Conservation (phyloP, 2,888 invertebrate species). For the Ophioninae sp. region DNA sequence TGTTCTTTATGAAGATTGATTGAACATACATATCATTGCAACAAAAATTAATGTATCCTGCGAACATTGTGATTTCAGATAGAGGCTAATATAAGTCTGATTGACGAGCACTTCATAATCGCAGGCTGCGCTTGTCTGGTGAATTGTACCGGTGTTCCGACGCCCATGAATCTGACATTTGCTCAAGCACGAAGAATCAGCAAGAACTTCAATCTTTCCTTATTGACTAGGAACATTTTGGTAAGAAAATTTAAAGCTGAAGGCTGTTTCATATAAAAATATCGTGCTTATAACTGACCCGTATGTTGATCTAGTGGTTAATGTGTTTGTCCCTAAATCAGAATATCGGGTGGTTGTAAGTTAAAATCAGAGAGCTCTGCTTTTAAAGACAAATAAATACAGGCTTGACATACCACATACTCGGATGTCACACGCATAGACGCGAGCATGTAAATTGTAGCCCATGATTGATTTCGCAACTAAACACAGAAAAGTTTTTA, state of each 20-base stretch:
- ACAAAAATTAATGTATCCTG: neutral
- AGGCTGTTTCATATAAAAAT: neutral
- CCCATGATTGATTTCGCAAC: too few relatives aligned
- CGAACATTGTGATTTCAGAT: slow-evolving; percentile 65
- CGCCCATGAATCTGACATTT: slow-evolving; percentile 68
- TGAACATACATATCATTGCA: too few relatives aligned
- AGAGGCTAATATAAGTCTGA: slow-evolving; percentile 70
- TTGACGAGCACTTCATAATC: slow-evolving; percentile 74
- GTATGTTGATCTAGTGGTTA: neutral
- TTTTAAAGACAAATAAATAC: too few relatives aligned
- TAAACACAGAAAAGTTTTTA: too few relatives aligned
- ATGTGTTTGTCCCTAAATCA: too few relatives aligned
- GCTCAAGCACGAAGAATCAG: slow-evolving; percentile 69
- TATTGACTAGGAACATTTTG: slow-evolving; percentile 72
- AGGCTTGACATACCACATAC: too few relatives aligned
- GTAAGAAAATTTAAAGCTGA: slow-evolving; percentile 67
- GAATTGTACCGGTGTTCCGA: slow-evolving; percentile 71
- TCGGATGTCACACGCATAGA: too few relatives aligned
- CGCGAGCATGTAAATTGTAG: too few relatives aligned
- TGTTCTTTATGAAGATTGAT: too few relatives aligned
- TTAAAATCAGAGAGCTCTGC: too few relatives aligned
- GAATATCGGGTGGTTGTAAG: too few relatives aligned
- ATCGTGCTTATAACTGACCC: neutral
- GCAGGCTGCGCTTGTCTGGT: slow-evolving; percentile 74
- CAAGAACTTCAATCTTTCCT: slow-evolving; percentile 74